Evolutionary conservation across 2,888 invertebrate species (phyloP).

Genomic region (Nasonovia ribisnigri): DNA sequence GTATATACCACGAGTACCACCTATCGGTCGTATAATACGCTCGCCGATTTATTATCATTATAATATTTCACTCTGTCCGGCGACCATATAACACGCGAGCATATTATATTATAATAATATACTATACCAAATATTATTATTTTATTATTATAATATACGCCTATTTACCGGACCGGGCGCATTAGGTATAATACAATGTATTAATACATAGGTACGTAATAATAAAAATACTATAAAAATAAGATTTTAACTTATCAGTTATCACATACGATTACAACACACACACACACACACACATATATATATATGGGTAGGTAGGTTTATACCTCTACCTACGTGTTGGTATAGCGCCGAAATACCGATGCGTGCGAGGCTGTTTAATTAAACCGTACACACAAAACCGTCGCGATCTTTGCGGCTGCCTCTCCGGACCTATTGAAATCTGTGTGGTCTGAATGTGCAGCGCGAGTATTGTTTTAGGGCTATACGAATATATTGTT

Average conservation of each 20-base stretch:
- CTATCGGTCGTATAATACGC: not conserved
- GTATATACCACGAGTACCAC: not conserved
- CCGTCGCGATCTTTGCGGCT: not conserved
- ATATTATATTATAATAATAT: not conserved
- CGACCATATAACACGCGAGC: not conserved
- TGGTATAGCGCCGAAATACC: constrained; percentile 16
- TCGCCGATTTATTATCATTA: constrained; percentile 30
- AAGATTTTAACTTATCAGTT: not conserved
- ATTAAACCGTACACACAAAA: not conserved
- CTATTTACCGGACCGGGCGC: not conserved
- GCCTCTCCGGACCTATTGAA: not conserved
- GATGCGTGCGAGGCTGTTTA: not conserved
- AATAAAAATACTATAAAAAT: not conserved
- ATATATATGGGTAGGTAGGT: too few species aligned
- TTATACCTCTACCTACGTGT: not conserved
- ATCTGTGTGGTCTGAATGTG: not conserved
- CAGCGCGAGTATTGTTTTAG: not conserved
- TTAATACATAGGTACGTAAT: too few species aligned
- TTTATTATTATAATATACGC: not conserved
- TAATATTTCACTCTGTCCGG: not conserved
- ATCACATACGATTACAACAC: too few species aligned
- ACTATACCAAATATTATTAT: not conserved
- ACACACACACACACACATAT: too few species aligned
- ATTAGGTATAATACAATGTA: too few species aligned
- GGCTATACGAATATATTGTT: not conserved